A percentile compares a stretch with the other conserved stretches of the same genome.
Evolutionary conservation across 2,797 vertebrate genomes (phyloP).

Genomic region (Petrocephalus sullivani): DNA sequence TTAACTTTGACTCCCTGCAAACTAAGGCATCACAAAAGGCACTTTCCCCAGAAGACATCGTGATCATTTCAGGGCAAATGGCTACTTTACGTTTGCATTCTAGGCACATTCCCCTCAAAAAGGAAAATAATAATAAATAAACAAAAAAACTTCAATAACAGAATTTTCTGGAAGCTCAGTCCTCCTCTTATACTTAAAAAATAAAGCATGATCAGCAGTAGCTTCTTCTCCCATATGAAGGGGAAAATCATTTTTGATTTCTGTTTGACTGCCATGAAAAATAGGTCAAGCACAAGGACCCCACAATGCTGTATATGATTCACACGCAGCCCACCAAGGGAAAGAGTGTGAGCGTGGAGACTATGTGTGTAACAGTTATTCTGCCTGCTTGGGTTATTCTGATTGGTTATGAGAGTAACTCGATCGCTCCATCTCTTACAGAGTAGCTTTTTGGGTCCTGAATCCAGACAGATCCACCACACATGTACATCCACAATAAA

Average conservation of each 20-base stretch:
- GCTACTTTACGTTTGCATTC: background rate
- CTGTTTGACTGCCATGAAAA: background rate
- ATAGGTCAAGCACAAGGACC: background rate
- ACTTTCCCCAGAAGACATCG: background rate
- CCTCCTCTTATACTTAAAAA: background rate
- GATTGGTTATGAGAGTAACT: background rate
- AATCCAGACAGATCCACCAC: background rate
- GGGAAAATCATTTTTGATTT: background rate
- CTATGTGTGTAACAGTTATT: background rate
- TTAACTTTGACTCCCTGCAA: background rate
- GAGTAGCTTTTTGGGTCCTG: background rate
- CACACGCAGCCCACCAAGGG: background rate
- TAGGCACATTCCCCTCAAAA: background rate
- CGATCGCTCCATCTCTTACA: background rate
- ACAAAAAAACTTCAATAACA: background rate
- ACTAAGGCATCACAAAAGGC: background rate
- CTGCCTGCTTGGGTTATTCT: background rate
- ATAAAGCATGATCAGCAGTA: background rate
- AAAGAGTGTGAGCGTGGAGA: background rate
- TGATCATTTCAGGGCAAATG: background rate
- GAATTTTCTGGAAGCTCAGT: background rate
- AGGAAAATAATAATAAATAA: background rate
- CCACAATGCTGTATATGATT: background rate
- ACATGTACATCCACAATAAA: background rate
- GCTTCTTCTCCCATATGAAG: background rate